Base-by-base conservation (phyloP, 1,140 invertebrate species). In the Drosophila yakuba region DNA sequence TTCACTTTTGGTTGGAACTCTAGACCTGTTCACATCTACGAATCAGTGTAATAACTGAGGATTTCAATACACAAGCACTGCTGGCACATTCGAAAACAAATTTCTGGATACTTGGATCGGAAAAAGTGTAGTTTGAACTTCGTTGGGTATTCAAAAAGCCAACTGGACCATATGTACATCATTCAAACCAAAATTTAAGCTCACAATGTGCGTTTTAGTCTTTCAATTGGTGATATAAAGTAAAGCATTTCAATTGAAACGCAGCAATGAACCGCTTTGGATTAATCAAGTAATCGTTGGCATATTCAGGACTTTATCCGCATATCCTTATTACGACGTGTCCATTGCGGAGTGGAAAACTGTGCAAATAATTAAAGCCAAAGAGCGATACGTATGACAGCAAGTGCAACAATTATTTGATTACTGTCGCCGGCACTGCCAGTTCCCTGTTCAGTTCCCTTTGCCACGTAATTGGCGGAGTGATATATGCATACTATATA, bases 331-430 rank as follows among this genome's bases (percentile, higher is more conserved):
- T 58, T 71, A 41, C 67, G 52, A 63, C 61, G 51, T 54, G 54
- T 66, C 59, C 71, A 75, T 75, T 75, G 57, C 64, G 35, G 38
- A 75, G 69, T 69, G 60, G 60, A 78, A 54, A 81, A 81, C 52
- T 85, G 72, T 64, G 74, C 67, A 85, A 84, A 84, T 86, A 81
- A 86, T 85, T 86, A 86, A 88, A 82, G 78, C 58, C 45, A 67
- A 84, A 63, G 54, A 67, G 64, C 68, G 61, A 80, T 72, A 81
- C 69, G 59, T 61, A 60, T 82, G 81, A 80, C 80, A 80, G 80
- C 43, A 56, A 80, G 68, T 76, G 83, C 79, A 77, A 90, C 85
- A 91, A 91, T 91, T 91, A 90, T 90, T 90, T 90, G 88, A 90
- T 90, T 81, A 91, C 76, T 91, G 82, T 89, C 76, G 80, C 79